Base-by-base conservation (phyloP, 2,888 invertebrate species). In the Ectropis crepuscularia region DNA sequence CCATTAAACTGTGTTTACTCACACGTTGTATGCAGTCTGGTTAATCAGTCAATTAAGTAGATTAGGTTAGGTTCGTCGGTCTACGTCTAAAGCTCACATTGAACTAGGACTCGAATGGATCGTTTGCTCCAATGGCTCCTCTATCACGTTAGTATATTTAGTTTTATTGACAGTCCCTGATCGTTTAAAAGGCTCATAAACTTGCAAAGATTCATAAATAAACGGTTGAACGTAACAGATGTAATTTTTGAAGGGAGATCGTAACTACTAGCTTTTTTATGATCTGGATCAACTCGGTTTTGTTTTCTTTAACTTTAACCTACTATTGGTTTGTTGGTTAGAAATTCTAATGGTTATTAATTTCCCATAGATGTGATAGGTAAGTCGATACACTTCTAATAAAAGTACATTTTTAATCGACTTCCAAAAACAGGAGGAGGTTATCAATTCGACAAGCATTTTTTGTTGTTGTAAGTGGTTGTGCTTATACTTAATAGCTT, bases 181-280 rank as follows among this genome's bases (percentile, higher is more conserved):
- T 71, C 68, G 70, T 76, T 80, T 79, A 73, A 80, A 77, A 77
- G 75, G 73, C 73, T 73, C 80, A 76, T 85, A 82, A 85, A 82
- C 59, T 69, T 67, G 62, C 62, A 70, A 73, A 77, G 72, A 66
- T 73, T 69, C 69, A 73, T 77, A 76, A 79, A 75, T 75, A 77
- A 73, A 72, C 66, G 67, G 67, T 64, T 69, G 66, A 71, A 68
- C 65, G 63, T 68, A 73, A 71, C 75, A 78, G 76, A 77, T 75
- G 77, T 70, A 74, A 63, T 55, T 51, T 67, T 65, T 69, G 69
- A 75, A 74, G 57, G 63, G 55, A 68, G 69, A 60, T 73, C 65
- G 59, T 67, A 61, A 73, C 68, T 66, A 70, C 71, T 73, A 69
- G 45, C 57, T 53, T 61, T 62, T 36, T 49, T 48, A 46, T 51